Evolutionary conservation across 2,888 invertebrate species (phyloP), one percentile per base, ranked within the genome.

Genomic region (Eubasilissa splendida): DNA sequence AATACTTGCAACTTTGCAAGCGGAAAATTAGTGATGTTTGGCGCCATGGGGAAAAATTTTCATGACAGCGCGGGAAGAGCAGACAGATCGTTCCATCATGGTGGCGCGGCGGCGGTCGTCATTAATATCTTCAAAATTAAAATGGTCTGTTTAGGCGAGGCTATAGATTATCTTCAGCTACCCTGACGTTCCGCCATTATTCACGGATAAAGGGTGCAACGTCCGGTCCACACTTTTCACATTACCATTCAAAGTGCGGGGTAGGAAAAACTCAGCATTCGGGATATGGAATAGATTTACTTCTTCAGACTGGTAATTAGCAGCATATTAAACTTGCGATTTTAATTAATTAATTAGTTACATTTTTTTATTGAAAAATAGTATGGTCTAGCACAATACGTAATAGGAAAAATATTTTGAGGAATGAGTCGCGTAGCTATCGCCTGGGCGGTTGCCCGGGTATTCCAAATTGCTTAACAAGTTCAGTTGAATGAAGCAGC

Each of bases 51-150:
- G 11, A 63, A 50, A 68, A 68, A 11, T 52, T 42, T 42, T 42
- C 66, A 11, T 14, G 11, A 8, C 50, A 14, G 53, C 52, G 14
- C 9, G 52, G 75, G 63, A 75, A 75, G 63, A 75, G 52, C 59
- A 52, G 60, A 54, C 50, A 54, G 33, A 54, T 53, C 63, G 60
- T 12, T 50, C 54, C 70, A 42, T 77, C 79, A 66, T 60, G 56
- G 60, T 56, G 53, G n/a, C n/a, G 42, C 77, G 54, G 31, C 63
- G 42, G 50, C 71, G 42, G 4, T 33, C 71, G 54, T 83, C 83
- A 83, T 83, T 83, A 83, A 83, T 82, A 78, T 78, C 60, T 76
- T 56, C 65, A 63, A 82, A 82, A 82, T 82, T 82, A 83, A 83
- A 83, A 83, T 80, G 80, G 80, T 76, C 76, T 77, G 74, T 76